These are phyloP conservation scores for Drosophila orosa DNA, from an alignment of 1,140 invertebrate genomes.

Conservation along the genomic window DNA sequence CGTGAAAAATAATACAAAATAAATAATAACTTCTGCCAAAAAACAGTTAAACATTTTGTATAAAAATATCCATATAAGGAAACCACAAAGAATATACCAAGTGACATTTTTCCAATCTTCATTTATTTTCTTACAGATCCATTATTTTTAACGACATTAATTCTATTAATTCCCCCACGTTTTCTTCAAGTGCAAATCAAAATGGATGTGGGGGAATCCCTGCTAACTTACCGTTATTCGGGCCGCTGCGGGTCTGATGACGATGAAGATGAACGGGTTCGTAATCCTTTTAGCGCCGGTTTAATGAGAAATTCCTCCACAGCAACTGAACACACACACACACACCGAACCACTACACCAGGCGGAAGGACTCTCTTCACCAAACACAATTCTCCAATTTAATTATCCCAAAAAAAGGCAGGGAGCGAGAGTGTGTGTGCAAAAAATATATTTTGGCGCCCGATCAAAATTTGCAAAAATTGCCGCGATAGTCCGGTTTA, in stretches of 20 bases:
- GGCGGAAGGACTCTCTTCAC: conserved; percentile 6
- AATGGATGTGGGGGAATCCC: conserved; percentile 4
- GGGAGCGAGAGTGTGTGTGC: conserved; percentile 2
- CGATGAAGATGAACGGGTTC: conserved; percentile 75
- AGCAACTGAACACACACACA: conserved; percentile 29
- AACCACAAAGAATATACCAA: not conserved
- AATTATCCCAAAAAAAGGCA: conserved; percentile 35
- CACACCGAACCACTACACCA: conserved; percentile 6
- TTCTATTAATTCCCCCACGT: not conserved
- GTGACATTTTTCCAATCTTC: not conserved
- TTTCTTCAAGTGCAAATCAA: conserved; percentile 4
- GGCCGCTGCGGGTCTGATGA: conserved; percentile 55
- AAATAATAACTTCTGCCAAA: too few species aligned
- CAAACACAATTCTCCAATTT: conserved; percentile 34
- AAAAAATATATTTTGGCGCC: conserved; percentile 46
- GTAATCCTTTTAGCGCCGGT: conserved; percentile 79
- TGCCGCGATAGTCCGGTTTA: conserved; percentile 53
- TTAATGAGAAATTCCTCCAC: conserved; percentile 71
- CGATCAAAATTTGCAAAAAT: conserved; percentile 53
- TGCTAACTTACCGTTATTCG: conserved; percentile 65
- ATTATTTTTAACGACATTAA: not conserved
- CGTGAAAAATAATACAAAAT: too few species aligned
- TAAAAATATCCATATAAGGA: not conserved
- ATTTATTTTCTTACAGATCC: too few species aligned
- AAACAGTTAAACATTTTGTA: not conserved